These are phyloP conservation scores for Wasmannia auropunctata DNA, from an alignment of 1,140 invertebrate species.

Conservation along the genomic window DNA sequence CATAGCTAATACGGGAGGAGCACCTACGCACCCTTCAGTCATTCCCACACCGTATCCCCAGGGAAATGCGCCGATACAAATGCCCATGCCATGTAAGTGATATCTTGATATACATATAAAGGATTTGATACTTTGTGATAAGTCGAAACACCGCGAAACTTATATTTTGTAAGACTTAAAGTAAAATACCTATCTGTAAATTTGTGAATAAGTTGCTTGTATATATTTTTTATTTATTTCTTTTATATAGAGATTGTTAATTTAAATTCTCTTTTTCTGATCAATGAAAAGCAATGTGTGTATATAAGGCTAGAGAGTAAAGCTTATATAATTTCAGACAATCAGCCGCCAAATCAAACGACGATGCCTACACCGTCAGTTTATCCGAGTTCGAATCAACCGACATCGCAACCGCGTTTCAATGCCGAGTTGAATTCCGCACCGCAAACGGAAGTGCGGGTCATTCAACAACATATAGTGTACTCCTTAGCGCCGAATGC, in stretches of 20 bases:
- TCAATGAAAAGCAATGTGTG: neutral
- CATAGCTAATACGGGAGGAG: conserved; percentile 71
- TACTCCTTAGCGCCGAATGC: conserved; percentile 76
- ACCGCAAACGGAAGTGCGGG: conserved; percentile 74
- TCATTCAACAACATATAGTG: conserved; percentile 77
- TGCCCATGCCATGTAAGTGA: conserved; percentile 70
- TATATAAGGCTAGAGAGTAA: neutral
- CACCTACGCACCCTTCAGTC: conserved; percentile 51
- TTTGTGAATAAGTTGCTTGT: neutral
- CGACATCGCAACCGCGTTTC: conserved; percentile 10
- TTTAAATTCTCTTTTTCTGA: neutral
- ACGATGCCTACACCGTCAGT: conserved; percentile 60
- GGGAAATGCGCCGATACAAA: conserved; percentile 66
- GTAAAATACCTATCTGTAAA: neutral
- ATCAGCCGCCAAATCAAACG: conserved; percentile 62
- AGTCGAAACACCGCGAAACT: neutral
- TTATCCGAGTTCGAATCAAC: conserved; percentile 56
- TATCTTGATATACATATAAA: neutral
- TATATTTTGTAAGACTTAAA: neutral
- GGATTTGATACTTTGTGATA: neutral
- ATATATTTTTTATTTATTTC: neutral
- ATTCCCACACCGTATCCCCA: conserved; percentile 73
- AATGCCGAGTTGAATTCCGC: conserved; percentile 63
- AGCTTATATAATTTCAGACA: conserved; percentile 66
- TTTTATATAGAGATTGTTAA: conserved; percentile 44